A percentile compares a stretch with the other conserved stretches of the same genome.
These are phyloP conservation scores for Cantharis rustica DNA, from an alignment of 2,888 invertebrate species.

Conservation along the genomic window DNA sequence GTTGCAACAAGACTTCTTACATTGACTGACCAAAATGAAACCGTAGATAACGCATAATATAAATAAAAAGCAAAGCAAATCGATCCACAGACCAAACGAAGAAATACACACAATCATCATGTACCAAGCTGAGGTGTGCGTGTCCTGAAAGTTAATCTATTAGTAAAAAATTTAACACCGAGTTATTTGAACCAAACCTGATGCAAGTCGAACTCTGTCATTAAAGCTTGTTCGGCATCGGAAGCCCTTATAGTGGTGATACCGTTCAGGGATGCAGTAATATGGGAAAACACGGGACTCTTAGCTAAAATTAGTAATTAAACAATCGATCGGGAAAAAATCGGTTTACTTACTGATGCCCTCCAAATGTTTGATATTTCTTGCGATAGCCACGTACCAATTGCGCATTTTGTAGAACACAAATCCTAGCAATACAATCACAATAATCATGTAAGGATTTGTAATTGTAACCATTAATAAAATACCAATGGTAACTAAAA, in stretches of 20 bases:
- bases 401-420: conserved; percentile 66
- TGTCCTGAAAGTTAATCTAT: conserved; percentile 51
- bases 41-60: conserved; percentile 65
- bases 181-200: conserved; percentile 51
- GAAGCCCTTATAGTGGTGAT: conserved; percentile 83
- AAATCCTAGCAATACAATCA: conserved; percentile 64
- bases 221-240: conserved; percentile 70
- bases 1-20: conserved; percentile 48
- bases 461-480: conserved; percentile 70
- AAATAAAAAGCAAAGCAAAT: conserved; percentile 65
- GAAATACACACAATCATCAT: conserved; percentile 64
- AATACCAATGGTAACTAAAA: conserved; percentile 71
- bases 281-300: conserved; percentile 88
- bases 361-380: conserved; percentile 69
- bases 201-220: conserved; percentile 69
- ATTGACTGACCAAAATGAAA: conserved; percentile 61
- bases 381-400: conserved; percentile 71
- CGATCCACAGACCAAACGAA: conserved; percentile 69
- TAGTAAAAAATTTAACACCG: neutral
- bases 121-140: conserved; percentile 69
- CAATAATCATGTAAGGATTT: conserved; percentile 67
- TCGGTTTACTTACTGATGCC: conserved; percentile 55
- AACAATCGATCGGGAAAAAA: neutral
- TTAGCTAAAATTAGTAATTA: conserved; percentile 65
- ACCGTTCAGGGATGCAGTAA: conserved; percentile 80